phyloP scores from a whole-genome alignment of 2,113 vertebrate genomes.

The Phrynocephalus versicolor region DNA sequence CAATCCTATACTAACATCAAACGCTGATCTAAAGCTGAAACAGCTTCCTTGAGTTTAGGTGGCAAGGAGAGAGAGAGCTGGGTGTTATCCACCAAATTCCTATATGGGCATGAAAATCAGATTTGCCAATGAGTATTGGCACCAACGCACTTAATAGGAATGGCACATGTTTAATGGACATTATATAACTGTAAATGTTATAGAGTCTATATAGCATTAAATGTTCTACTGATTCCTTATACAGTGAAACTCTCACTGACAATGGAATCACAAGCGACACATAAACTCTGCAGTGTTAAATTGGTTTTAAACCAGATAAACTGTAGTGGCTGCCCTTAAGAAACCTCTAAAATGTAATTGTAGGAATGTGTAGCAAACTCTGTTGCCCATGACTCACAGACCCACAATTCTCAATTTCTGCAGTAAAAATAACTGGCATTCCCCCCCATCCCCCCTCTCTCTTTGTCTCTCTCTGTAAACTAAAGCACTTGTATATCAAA shows the following conservation, averaged over 20 bases:
- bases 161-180: neutral
- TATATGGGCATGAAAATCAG: neutral
- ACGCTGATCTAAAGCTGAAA: no score
- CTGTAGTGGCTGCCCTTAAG: constrained; percentile 7
- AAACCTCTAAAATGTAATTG: constrained; percentile 9
- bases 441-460: no score
- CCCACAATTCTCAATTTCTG: neutral
- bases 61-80: no score
- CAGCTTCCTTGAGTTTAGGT: no score
- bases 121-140: neutral
- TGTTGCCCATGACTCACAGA: neutral
- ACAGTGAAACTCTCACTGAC: neutral
- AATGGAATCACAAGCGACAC: constrained; percentile 3
- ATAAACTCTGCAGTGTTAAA: constrained; percentile 1
- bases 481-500: no score
- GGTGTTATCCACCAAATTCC: no score
- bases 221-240: constrained; percentile 20
- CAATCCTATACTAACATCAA: no score
- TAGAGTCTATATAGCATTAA: no score
- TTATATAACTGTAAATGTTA: neutral
- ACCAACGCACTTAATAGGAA: constrained; percentile 15
- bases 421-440: neutral
- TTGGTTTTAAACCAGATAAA: neutral
- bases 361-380: neutral
- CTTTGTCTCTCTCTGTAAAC: no score